Evolutionary conservation across 2,113 vertebrate genomes (phyloP).

Genomic region (Gymnorhina tibicen): DNA sequence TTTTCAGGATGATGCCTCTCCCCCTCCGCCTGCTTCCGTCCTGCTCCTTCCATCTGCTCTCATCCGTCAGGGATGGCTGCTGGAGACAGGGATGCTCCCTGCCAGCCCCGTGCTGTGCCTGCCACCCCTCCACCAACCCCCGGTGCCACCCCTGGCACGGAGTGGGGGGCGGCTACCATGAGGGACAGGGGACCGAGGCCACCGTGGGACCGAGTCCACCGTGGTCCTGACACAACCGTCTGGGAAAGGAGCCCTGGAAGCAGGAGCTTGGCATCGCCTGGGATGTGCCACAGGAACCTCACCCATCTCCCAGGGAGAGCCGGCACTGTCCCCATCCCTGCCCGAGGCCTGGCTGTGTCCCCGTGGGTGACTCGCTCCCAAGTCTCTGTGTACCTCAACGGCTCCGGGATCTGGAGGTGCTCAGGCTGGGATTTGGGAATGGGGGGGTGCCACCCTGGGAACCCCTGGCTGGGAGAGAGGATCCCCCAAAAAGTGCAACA

Average conservation of each 20-base stretch:
- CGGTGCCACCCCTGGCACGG: fast-evolving
- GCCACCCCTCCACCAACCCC: background rate
- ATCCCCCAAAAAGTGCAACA: background rate
- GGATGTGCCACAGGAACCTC: background rate
- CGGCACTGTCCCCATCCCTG: background rate
- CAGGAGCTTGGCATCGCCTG: background rate
- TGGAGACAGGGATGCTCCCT: background rate
- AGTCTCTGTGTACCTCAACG: fast-evolving
- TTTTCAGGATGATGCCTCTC: background rate
- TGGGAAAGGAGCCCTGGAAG: background rate
- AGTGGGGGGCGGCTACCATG: background rate
- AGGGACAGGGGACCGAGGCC: background rate
- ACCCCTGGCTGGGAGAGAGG: background rate
- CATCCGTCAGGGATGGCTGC: background rate
- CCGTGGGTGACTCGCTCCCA: fast-evolving
- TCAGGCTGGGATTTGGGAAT: background rate
- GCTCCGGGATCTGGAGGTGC: fast-evolving
- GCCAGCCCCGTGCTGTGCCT: background rate
- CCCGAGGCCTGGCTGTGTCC: background rate
- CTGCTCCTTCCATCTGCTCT: background rate
- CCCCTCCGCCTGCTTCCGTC: background rate
- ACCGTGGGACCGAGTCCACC: fast-evolving
- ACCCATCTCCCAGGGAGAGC: background rate
- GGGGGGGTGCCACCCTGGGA: background rate
- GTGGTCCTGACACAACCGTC: fast-evolving